A percentile compares a stretch with the other conserved stretches of the same genome.
phyloP scores from a whole-genome alignment of 2,113 vertebrate genomes.

The Zapornia atra region DNA sequence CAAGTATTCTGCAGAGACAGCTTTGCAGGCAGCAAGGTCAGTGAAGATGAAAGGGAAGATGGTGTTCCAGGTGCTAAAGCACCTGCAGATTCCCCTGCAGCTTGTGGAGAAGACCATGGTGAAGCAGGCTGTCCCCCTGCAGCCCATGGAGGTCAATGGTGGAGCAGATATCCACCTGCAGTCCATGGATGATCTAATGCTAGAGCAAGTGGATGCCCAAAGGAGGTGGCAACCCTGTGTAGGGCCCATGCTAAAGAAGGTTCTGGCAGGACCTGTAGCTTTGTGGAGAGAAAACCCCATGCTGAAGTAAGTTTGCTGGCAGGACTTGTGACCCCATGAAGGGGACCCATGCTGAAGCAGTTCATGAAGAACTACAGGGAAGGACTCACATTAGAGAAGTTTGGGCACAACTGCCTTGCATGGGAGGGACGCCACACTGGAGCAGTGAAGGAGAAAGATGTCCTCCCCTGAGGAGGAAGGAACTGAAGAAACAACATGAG shows the following conservation, averaged over 20 bases:
- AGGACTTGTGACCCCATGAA: neutral
- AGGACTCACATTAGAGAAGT: neutral
- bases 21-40: neutral
- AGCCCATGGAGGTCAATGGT: rapidly evolving
- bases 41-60: rapidly evolving
- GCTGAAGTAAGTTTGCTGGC: neutral
- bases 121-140: neutral
- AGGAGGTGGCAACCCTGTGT: neutral
- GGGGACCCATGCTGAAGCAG: neutral
- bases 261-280: neutral
- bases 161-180: neutral
- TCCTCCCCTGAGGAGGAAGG: too few relatives aligned
- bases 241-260: too few relatives aligned
- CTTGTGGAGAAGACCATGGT: rapidly evolving
- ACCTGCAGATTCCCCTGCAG: neutral
- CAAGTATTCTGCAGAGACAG: neutral
- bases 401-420: neutral
- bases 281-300: neutral
- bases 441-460: too few relatives aligned
- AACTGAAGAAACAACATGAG: too few relatives aligned
- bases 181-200: neutral
- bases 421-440: neutral
- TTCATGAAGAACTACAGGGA: neutral
- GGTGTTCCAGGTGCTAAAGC: neutral
- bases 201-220: neutral